Evolutionary conservation across 2,797 vertebrate genomes (phyloP), one percentile per base, ranked within the genome.

Genomic region (Sparus aurata): DNA sequence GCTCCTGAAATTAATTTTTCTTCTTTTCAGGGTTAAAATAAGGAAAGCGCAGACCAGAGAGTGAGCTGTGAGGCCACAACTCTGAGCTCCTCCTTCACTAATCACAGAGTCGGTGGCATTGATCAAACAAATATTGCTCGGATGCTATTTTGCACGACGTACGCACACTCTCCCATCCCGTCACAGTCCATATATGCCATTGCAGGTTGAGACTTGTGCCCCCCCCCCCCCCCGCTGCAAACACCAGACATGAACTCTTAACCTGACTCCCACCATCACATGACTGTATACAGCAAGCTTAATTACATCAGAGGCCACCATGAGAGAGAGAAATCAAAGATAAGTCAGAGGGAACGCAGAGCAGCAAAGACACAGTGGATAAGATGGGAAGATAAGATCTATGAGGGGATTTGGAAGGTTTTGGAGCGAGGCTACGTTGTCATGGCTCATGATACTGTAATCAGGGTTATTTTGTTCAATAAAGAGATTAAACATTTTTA

Each of bases 231-330:
- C 4, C 47, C 83, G 63, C 18, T 17, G 71, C 43, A 38, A 38
- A 38, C 38, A 38, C 9, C 38, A 38, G 38, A 38, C 45, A 12
- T 84, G 75, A 86, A 69, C 85, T 75, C 69, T 73, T 67, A 57
- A 63, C 65, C 65, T 83, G 61, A 38, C 62, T 53, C 74, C 70
- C 70, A 55, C 52, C 77, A 64, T 90, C 77, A 78, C 86, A 83
- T 82, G 81, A 75, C 65, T 62, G 22, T 57, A 46, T 50, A 72
- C 47, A 71, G 59, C 17, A 58, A 68, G 75, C 54, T 78, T 78
- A 86, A 82, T 86, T 41, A 76, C 53, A 86, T 88, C 86, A 87
- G 86, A 73, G 63, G 69, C 81, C 58, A 52, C 66, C 61, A n/a
- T 73, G 71, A 73, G 64, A 71, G 64, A 71, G 68, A 69, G n/a